These are phyloP conservation scores for Corapipo altera DNA, from an alignment of 2,113 vertebrate genomes.

Conservation along the genomic window DNA sequence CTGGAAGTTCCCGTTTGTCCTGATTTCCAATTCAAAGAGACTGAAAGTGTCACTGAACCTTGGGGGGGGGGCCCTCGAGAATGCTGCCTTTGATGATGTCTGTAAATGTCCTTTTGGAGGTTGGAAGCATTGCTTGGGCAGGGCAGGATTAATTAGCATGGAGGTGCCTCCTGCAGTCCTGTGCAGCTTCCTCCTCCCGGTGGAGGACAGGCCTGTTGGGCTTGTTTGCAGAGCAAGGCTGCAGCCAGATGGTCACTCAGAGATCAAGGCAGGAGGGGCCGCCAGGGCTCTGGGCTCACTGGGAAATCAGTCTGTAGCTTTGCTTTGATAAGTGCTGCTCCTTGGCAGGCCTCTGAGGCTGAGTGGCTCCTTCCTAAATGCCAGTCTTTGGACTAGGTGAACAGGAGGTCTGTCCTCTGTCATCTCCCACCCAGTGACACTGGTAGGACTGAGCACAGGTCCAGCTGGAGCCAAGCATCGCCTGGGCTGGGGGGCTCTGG, in stretches of 20 bases:
- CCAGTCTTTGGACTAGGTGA: not conserved
- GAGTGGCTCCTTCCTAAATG: not conserved
- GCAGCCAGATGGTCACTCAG: constrained; percentile 30
- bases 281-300: not conserved
- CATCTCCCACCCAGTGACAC: not conserved
- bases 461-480: not conserved
- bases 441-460: not conserved
- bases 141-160: not conserved
- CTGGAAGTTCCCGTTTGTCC: constrained; percentile 45
- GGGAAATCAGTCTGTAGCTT: not conserved
- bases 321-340: constrained; percentile 21
- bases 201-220: not conserved
- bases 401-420: not conserved
- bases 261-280: not conserved
- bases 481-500: not conserved
- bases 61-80: not conserved
- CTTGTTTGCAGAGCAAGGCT: constrained; percentile 11
- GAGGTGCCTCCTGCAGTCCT: not conserved
- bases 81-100: constrained; percentile 47
- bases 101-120: not conserved
- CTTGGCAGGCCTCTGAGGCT: not conserved
- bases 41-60: constrained; percentile 47
- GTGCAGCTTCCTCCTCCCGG: not conserved
- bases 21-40: constrained; percentile 60
- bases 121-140: not conserved